These are phyloP conservation scores for Drosophila sordidula DNA, from an alignment of 2,888 invertebrate genomes.

Conservation along the genomic window DNA sequence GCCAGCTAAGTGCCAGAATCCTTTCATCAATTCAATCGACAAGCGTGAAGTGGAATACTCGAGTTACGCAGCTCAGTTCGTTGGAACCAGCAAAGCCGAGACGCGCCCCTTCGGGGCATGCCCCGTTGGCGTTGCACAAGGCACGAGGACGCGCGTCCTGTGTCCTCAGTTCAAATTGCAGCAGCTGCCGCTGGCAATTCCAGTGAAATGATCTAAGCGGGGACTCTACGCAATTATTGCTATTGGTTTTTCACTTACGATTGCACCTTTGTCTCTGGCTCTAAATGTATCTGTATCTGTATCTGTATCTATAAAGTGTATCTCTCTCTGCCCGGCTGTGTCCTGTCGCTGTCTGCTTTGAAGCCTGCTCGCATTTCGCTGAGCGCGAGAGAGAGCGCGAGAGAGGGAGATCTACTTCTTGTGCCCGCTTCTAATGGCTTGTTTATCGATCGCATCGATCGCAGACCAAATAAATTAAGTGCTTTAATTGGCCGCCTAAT, in stretches of 20 bases:
- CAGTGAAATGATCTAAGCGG: slow-evolving; percentile 45
- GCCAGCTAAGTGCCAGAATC: slow-evolving; percentile 64
- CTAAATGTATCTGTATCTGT: slow-evolving; percentile 1
- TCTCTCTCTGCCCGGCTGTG: background rate
- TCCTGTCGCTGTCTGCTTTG: slow-evolving; percentile 52
- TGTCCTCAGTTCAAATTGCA: slow-evolving; percentile 53
- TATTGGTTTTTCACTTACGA: slow-evolving; percentile 54
- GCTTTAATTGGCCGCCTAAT: slow-evolving; percentile 61
- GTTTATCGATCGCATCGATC: slow-evolving; percentile 63
- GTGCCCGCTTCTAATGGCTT: slow-evolving; percentile 63
- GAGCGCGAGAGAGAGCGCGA: background rate
- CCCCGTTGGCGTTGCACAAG: slow-evolving; percentile 29
- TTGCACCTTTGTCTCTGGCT: slow-evolving; percentile 48
- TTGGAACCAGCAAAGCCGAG: slow-evolving; percentile 14
- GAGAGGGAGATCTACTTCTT: background rate
- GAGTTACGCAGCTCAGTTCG: slow-evolving; percentile 58
- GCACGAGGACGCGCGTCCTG: slow-evolving; percentile 54
- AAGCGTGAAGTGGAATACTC: slow-evolving; percentile 70
- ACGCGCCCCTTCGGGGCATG: slow-evolving; percentile 9
- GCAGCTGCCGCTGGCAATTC: slow-evolving; percentile 46
- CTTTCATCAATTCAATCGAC: slow-evolving; percentile 57
- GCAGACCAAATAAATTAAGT: slow-evolving; percentile 67
- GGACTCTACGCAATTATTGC: slow-evolving; percentile 47
- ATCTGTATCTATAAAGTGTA: background rate
- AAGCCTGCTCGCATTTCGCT: slow-evolving; percentile 50